Conservation (phyloP, 2,113 vertebrate genomes). For the Choloepus hoffmanni region DNA sequence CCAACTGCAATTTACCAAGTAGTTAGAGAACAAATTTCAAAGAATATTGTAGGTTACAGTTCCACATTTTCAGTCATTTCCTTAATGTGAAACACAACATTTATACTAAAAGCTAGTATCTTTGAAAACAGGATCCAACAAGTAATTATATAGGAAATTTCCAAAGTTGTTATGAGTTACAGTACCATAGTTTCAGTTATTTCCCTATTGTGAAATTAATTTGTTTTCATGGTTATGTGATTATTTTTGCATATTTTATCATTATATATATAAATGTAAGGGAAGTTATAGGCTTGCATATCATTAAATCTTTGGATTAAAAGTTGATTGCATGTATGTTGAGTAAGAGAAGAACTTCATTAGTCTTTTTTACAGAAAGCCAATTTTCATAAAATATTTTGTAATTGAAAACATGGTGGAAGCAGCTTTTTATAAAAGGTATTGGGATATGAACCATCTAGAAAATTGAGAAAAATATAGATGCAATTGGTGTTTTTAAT, state of each 20-base stretch:
- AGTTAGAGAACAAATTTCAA: too few species aligned
- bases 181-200: too few species aligned
- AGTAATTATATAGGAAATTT: too few species aligned
- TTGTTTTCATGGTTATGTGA: constrained; percentile 44
- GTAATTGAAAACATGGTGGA: neutral
- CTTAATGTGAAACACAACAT: too few species aligned
- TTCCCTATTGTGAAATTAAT: neutral
- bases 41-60: too few species aligned
- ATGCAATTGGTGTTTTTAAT: neutral
- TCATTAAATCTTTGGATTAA: constrained; percentile 37
- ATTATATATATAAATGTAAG: neutral
- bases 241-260: constrained; percentile 36
- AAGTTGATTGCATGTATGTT: neutral
- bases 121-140: too few species aligned
- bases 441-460: neutral
- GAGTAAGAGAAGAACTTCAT: neutral
- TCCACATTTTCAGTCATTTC: too few species aligned
- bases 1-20: too few species aligned
- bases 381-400: constrained; percentile 53
- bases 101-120: too few species aligned
- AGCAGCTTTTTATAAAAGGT: neutral
- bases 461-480: constrained; percentile 26
- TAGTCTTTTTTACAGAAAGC: neutral
- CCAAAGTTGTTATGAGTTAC: too few species aligned
- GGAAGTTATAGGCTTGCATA: neutral